Evolutionary conservation across 2,113 vertebrate species (phyloP).

Genomic region (Spea multiplicata): DNA sequence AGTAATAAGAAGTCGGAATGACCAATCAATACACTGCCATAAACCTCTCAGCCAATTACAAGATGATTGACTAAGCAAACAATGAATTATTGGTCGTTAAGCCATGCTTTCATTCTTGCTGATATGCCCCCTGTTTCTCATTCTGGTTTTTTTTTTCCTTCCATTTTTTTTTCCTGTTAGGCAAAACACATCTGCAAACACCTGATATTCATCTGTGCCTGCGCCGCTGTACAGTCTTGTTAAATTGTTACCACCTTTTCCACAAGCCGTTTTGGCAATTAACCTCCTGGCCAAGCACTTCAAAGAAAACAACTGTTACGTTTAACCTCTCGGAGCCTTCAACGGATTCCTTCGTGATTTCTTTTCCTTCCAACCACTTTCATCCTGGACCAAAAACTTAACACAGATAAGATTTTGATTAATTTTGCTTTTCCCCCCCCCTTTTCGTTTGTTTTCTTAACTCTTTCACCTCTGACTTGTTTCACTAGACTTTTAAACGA

Average conservation of each 20-base stretch:
- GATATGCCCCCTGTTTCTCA: background rate
- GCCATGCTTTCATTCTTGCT: slow-evolving; percentile 69
- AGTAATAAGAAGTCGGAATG: slow-evolving; percentile 62
- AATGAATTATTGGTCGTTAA: slow-evolving; percentile 89
- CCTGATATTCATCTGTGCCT: slow-evolving; percentile 83
- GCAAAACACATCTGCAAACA: slow-evolving; percentile 84
- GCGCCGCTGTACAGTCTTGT: slow-evolving; percentile 79
- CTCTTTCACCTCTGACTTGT: slow-evolving; percentile 45
- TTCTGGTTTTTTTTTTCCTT: background rate
- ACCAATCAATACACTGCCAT: slow-evolving; percentile 74
- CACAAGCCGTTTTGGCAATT: slow-evolving; percentile 91
- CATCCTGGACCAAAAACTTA: slow-evolving; percentile 67
- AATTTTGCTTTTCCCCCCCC: slow-evolving; percentile 47
- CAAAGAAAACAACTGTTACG: slow-evolving; percentile 85
- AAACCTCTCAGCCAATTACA: slow-evolving; percentile 85
- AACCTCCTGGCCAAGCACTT: slow-evolving; percentile 86
- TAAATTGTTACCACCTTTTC: slow-evolving; percentile 99
- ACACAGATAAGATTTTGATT: slow-evolving; percentile 66
- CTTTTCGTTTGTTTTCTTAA: slow-evolving; percentile 64
- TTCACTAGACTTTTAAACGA: slow-evolving; percentile 40
- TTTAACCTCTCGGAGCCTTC: slow-evolving; percentile 85
- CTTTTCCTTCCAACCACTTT: slow-evolving; percentile 75
- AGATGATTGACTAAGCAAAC: slow-evolving; percentile 89
- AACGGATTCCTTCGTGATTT: slow-evolving; percentile 75
- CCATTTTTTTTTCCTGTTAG: slow-evolving; percentile 65